These are phyloP conservation scores for Stichopus horrens DNA, from an alignment of 53 echinoderm and acorn worm species.

Conservation along the genomic window DNA sequence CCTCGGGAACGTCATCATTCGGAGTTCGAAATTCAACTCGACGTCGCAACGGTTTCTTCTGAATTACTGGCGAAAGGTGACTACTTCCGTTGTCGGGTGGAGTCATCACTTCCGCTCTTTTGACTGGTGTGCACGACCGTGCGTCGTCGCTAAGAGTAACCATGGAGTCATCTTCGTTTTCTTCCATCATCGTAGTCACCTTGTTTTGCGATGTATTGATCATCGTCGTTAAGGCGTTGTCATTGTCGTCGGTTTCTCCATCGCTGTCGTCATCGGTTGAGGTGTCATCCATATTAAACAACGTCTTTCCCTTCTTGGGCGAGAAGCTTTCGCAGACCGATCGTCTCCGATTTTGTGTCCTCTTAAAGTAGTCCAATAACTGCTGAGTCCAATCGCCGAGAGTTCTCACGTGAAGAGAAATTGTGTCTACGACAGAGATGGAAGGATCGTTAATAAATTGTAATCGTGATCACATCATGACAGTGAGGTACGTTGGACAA, in stretches of 20 bases:
- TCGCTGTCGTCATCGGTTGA: background rate
- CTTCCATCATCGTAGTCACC: background rate
- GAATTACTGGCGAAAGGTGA: background rate
- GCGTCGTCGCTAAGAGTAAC: background rate
- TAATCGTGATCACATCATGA: background rate
- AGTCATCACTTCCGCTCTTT: background rate
- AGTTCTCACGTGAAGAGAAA: slow-evolving; percentile 59
- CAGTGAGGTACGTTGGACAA: background rate
- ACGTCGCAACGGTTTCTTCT: background rate
- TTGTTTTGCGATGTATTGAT: background rate
- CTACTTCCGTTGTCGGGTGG: slow-evolving; percentile 1
- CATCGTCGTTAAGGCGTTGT: background rate
- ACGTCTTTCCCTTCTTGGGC: background rate
- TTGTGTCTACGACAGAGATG: background rate
- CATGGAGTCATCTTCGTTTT: background rate
- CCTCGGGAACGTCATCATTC: background rate
- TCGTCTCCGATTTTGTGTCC: slow-evolving; percentile 20
- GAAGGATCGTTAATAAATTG: background rate
- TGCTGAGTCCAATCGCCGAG: slow-evolving; percentile 69
- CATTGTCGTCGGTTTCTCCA: background rate
- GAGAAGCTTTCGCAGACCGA: slow-evolving; percentile 40
- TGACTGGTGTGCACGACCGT: background rate
- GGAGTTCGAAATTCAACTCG: slow-evolving; percentile 28
- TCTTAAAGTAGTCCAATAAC: slow-evolving; percentile 43
- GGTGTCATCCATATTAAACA: background rate